Conservation (phyloP, 2,113 vertebrate species). For the Arizona elegans region DNA sequence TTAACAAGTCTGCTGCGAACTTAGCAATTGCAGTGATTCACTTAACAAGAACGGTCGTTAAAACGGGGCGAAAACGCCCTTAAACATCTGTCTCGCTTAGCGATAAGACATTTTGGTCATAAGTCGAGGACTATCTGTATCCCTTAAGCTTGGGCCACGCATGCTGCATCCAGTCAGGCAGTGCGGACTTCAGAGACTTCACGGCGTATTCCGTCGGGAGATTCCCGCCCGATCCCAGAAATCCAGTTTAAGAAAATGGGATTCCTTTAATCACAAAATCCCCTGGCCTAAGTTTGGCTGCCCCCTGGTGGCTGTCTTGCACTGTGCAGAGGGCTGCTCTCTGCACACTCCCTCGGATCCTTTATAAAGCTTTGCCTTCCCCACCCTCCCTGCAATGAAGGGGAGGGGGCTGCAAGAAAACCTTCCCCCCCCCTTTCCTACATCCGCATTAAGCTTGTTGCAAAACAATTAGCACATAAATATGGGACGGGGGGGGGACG, state of each 20-base stretch:
- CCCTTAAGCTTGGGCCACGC: background rate
- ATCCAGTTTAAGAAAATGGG: background rate
- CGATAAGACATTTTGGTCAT: rapidly evolving
- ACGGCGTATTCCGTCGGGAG: background rate
- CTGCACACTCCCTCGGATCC: background rate
- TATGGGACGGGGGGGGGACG: background rate
- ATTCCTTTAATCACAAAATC: background rate
- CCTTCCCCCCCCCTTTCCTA: background rate
- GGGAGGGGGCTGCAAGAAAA: background rate
- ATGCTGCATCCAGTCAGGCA: background rate
- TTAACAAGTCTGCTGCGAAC: background rate
- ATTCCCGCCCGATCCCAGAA: background rate
- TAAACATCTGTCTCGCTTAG: background rate
- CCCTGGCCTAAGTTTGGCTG: background rate
- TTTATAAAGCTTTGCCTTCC: background rate
- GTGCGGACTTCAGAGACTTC: background rate
- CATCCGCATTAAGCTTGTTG: background rate
- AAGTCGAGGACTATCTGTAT: background rate
- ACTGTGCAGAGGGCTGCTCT: background rate
- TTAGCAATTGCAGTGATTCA: background rate
- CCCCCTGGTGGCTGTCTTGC: background rate
- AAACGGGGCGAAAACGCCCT: background rate
- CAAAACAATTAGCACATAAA: background rate
- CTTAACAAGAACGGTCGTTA: background rate
- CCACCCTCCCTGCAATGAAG: background rate